phyloP scores from a whole-genome alignment of 2,113 vertebrate species.

The Gnathonemus echidnorhynchus region DNA sequence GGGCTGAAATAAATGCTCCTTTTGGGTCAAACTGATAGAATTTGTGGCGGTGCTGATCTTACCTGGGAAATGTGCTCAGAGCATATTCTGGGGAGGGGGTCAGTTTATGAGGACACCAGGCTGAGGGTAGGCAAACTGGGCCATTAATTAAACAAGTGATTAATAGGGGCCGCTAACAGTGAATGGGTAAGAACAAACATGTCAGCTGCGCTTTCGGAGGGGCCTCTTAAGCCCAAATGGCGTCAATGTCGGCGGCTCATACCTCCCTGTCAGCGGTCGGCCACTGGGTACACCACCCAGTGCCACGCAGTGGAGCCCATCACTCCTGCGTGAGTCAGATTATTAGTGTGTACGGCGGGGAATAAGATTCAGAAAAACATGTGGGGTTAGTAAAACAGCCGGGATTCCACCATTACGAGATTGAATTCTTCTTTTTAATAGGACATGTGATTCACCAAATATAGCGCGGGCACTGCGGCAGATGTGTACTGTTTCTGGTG shows the following conservation, averaged over 20 bases:
- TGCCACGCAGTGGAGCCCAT: background rate
- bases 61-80: background rate
- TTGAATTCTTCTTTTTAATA: background rate
- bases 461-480: background rate
- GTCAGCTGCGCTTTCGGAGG: background rate
- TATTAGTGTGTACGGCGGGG: background rate
- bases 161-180: background rate
- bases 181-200: background rate
- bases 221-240: background rate
- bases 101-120: background rate
- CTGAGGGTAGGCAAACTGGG: background rate
- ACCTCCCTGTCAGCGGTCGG: background rate
- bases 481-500: background rate
- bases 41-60: background rate
- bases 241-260: background rate
- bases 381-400: background rate
- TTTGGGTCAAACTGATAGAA: background rate
- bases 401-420: background rate
- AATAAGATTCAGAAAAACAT: background rate
- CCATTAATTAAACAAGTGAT: background rate
- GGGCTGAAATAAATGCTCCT: background rate
- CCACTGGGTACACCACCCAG: background rate
- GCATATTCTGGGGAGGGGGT: background rate
- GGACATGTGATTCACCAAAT: slow-evolving; percentile 7
- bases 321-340: background rate